Evolutionary conservation across 2,797 vertebrate species (phyloP).

Genomic region (Cichlasoma orientale): DNA sequence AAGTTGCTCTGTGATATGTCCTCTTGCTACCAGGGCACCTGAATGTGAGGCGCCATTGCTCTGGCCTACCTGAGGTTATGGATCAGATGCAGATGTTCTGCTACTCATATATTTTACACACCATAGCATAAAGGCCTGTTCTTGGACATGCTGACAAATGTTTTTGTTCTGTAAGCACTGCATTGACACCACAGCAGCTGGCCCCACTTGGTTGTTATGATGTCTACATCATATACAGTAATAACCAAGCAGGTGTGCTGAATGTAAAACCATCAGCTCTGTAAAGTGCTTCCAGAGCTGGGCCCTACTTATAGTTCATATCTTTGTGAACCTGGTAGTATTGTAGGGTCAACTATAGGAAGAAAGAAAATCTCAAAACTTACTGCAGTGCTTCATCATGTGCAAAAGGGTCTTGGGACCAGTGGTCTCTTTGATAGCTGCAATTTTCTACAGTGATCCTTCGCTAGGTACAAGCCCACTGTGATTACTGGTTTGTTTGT

Average conservation of each 20-base stretch:
- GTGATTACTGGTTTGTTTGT: neutral
- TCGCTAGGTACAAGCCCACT: neutral
- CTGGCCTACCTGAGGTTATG: neutral
- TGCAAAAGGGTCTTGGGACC: neutral
- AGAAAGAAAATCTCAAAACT: neutral
- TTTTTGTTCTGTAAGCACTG: neutral
- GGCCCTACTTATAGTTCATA: neutral
- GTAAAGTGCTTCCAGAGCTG: neutral
- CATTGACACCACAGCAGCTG: neutral
- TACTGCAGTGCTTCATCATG: neutral
- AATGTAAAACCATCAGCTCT: neutral
- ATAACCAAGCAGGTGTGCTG: neutral
- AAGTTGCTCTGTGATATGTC: neutral
- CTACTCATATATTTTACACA: constrained; percentile 3
- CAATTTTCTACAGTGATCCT: constrained; percentile 21
- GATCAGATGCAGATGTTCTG: neutral
- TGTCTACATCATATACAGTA: neutral
- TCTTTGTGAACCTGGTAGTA: neutral
- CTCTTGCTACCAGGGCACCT: neutral
- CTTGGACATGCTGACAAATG: neutral
- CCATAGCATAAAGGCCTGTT: neutral
- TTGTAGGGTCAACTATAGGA: neutral
- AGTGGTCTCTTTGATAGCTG: neutral
- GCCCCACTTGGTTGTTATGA: neutral
- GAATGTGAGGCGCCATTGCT: neutral